These are phyloP conservation scores for Anneissia japonica DNA, from an alignment of 35 echinoderm and acorn worm species.

Conservation along the genomic window DNA sequence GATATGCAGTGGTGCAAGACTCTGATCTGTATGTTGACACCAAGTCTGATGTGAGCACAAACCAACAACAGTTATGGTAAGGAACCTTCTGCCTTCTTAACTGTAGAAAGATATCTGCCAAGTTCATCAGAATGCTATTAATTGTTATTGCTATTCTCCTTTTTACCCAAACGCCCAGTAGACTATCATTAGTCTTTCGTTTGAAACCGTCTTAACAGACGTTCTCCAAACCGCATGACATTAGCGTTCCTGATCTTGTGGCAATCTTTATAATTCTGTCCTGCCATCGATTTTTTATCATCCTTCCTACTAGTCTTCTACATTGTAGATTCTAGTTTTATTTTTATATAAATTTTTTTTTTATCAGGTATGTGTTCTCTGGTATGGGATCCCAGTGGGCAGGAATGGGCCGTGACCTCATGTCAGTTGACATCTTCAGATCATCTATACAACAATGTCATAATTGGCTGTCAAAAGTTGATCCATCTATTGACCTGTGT, in stretches of 20 bases:
- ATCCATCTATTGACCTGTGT: slow-evolving; percentile 44
- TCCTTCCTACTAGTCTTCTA: too few relatives aligned
- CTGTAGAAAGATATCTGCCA: neutral
- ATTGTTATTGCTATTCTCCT: too few relatives aligned
- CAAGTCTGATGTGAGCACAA: slow-evolving; percentile 1
- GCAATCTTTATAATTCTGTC: too few relatives aligned
- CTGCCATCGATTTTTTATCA: too few relatives aligned
- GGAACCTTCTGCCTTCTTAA: neutral
- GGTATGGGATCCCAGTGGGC: slow-evolving; percentile 87
- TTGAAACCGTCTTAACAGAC: too few relatives aligned
- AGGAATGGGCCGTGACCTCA: slow-evolving; percentile 79
- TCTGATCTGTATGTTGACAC: neutral
- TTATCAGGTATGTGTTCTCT: slow-evolving; percentile 67
- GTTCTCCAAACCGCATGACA: too few relatives aligned
- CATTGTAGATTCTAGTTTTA: too few relatives aligned
- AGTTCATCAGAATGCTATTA: too few relatives aligned
- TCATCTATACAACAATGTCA: slow-evolving; percentile 52
- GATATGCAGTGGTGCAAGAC: slow-evolving; percentile 32
- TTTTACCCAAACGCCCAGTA: too few relatives aligned
- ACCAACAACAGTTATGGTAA: slow-evolving; percentile 51
- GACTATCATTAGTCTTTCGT: too few relatives aligned
- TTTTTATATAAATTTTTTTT: neutral
- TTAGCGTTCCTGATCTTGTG: too few relatives aligned
- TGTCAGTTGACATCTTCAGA: slow-evolving; percentile 47
- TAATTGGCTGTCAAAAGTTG: slow-evolving; percentile 31